These are phyloP conservation scores for Rhopalosiphum padi DNA, from an alignment of 1,140 invertebrate genomes.

Conservation along the genomic window DNA sequence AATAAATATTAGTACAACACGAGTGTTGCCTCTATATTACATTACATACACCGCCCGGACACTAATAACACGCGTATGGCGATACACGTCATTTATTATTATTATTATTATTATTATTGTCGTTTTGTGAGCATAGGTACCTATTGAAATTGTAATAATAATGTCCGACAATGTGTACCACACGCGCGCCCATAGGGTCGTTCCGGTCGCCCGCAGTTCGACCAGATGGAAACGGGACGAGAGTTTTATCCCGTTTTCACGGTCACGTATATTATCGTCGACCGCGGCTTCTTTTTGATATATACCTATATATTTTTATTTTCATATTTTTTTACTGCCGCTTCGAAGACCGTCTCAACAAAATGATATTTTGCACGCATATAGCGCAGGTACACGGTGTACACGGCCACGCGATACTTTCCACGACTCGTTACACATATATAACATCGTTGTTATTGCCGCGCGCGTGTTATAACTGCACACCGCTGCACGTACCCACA, in stretches of 20 bases:
- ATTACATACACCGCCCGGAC: neutral
- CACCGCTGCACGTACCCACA: neutral
- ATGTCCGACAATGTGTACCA: neutral
- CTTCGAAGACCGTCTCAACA: neutral
- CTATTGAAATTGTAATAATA: constrained; percentile 14
- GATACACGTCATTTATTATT: neutral
- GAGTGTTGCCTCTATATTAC: neutral
- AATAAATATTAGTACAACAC: neutral
- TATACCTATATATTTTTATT: neutral
- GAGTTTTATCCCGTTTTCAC: constrained; percentile 42
- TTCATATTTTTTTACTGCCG: constrained; percentile 12
- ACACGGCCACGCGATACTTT: neutral
- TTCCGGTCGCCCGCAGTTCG: neutral
- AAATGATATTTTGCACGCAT: neutral
- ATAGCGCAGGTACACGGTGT: neutral
- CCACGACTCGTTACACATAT: neutral
- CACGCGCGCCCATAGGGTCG: neutral
- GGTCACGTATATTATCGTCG: constrained; percentile 35
- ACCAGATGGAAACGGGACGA: neutral
- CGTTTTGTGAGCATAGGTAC: neutral
- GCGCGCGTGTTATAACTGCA: neutral
- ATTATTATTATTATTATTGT: neutral
- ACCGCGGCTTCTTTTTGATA: constrained; percentile 54
- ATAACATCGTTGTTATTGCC: neutral
- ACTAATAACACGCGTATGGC: neutral